Conservation (phyloP, 2,797 vertebrate species). For the Myioborus melanocephalus region DNA sequence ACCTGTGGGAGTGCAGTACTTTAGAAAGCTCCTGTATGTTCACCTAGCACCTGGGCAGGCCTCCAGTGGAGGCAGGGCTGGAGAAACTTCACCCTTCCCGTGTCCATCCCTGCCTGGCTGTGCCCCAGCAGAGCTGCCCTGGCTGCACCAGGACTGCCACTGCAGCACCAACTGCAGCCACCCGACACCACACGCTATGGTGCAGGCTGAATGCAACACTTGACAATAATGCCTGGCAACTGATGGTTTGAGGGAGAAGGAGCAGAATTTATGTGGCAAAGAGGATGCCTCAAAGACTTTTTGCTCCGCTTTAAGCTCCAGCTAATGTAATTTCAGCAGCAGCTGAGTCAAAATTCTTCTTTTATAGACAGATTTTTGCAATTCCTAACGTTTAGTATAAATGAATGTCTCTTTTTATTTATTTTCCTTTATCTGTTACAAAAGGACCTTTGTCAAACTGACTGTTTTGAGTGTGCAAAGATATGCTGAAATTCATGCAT, state of each 20-base stretch:
- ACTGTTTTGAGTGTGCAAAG: neutral
- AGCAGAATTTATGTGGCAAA: neutral
- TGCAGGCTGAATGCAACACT: neutral
- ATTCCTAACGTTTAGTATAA: neutral
- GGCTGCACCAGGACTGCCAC: neutral
- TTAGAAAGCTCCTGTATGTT: neutral
- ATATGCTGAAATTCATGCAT: constrained; percentile 21
- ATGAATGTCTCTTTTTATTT: constrained; percentile 32
- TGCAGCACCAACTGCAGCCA: neutral
- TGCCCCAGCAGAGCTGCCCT: constrained; percentile 4
- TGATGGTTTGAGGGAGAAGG: neutral
- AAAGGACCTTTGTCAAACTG: constrained; percentile 21
- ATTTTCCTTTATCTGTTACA: constrained; percentile 29
- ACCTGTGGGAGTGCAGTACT: neutral
- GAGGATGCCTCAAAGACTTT: neutral
- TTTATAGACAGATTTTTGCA: constrained; percentile 15
- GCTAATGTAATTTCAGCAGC: neutral
- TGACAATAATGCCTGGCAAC: neutral
- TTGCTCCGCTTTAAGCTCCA: neutral
- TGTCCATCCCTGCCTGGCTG: neutral
- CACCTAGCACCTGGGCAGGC: neutral
- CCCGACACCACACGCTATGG: neutral
- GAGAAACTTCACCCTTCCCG: neutral
- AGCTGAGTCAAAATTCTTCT: constrained; percentile 4
- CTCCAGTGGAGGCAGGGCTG: neutral